A percentile compares a stretch with the other conserved stretches of the same genome.
Conservation (phyloP, 1,140 invertebrate genomes). For the Tetramorium parvispinum region DNA sequence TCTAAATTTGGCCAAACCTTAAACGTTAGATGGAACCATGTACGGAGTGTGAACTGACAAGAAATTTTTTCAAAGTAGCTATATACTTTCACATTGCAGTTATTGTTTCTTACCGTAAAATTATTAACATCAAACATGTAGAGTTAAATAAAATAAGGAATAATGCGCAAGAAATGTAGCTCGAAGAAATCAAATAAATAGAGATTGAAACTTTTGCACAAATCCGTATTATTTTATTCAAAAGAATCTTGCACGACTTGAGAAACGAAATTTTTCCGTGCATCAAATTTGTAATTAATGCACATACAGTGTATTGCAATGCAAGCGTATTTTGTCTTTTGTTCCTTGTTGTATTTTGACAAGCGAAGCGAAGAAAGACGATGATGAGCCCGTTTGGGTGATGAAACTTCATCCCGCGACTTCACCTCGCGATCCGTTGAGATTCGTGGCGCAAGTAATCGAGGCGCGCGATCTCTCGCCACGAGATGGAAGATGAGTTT, state of each 20-base stretch:
- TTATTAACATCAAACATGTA: background rate
- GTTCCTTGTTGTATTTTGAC: background rate
- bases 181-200: background rate
- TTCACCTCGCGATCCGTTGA: slow-evolving; percentile 24
- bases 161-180: background rate
- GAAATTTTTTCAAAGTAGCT: background rate
- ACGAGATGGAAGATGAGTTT: slow-evolving; percentile 68
- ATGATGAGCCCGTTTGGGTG: background rate
- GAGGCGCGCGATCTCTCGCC: slow-evolving; percentile 45
- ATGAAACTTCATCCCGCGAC: slow-evolving; percentile 29
- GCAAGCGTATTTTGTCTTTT: background rate
- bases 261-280: background rate
- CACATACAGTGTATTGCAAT: background rate
- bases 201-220: background rate
- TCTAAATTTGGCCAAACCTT: slow-evolving; percentile 17
- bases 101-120: background rate
- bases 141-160: background rate
- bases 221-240: background rate
- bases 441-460: slow-evolving; percentile 59
- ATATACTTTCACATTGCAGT: background rate
- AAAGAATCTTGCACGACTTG: background rate
- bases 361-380: slow-evolving; percentile 1
- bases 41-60: background rate
- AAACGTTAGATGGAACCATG: background rate
- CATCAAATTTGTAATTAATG: slow-evolving; percentile 14